These are phyloP conservation scores for Ara ararauna DNA, from an alignment of 2,797 vertebrate species.

Conservation along the genomic window DNA sequence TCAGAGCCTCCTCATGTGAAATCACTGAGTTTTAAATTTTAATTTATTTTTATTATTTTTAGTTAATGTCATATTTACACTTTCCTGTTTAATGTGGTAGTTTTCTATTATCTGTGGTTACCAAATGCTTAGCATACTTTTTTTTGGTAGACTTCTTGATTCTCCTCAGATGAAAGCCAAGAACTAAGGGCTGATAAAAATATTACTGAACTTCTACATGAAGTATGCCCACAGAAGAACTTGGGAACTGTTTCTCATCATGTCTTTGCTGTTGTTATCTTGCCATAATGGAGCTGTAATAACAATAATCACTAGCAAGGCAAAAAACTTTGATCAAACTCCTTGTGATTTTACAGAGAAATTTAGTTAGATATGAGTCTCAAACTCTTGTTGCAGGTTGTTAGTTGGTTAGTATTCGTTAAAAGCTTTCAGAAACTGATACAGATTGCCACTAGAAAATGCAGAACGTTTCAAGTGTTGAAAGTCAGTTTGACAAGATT, in stretches of 20 bases:
- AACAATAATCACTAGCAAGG: neutral
- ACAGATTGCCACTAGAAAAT: neutral
- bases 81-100: neutral
- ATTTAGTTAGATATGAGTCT: neutral
- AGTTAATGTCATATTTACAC: neutral
- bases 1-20: neutral
- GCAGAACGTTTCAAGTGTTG: neutral
- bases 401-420: neutral
- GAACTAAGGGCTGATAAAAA: neutral
- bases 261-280: neutral
- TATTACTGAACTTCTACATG: neutral
- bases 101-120: neutral
- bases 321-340: neutral
- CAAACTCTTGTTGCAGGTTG: neutral
- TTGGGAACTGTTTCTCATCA: fast-evolving
- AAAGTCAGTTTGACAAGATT: neutral
- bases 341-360: neutral
- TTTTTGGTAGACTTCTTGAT: neutral
- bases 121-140: neutral
- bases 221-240: neutral
- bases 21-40: neutral
- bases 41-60: neutral
- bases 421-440: neutral
- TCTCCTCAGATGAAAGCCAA: neutral
- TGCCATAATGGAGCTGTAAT: neutral